Conservation (phyloP, 2,888 invertebrate species). For the Lissonota sp. region DNA sequence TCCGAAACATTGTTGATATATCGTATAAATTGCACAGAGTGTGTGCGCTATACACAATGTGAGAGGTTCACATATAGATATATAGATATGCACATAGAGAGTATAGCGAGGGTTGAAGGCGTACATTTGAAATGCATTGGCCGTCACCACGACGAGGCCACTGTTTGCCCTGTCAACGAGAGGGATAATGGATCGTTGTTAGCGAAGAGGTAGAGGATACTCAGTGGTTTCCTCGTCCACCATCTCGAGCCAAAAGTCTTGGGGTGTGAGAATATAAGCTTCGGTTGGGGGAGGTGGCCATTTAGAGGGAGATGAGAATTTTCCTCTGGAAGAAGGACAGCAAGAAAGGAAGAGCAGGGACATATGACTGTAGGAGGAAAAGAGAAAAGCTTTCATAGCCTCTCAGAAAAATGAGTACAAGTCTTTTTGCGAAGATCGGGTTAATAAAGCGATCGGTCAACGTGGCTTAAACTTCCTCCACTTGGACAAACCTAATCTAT, state of each 20-base stretch:
- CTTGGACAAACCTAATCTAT: constrained; percentile 48
- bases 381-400: constrained; percentile 14
- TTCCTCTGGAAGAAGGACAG: no score
- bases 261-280: constrained; percentile 41
- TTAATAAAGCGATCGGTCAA: constrained; percentile 80
- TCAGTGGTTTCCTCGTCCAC: constrained; percentile 44
- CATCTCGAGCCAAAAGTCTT: constrained; percentile 11
- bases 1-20: constrained; percentile 12
- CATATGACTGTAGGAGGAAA: neutral
- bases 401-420: constrained; percentile 53
- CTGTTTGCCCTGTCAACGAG: constrained; percentile 79
- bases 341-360: no score
- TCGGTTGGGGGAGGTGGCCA: neutral
- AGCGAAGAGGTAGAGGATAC: constrained; percentile 65
- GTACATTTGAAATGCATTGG: constrained; percentile 81
- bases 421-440: constrained; percentile 68
- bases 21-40: constrained; percentile 18
- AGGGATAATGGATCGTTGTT: constrained; percentile 79
- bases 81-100: neutral
- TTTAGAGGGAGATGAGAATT: neutral
- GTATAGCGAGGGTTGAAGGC: constrained; percentile 39
- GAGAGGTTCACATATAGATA: neutral
- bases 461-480: constrained; percentile 65
- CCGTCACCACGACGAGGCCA: constrained; percentile 73
- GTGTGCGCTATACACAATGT: neutral